phyloP scores from a whole-genome alignment of 1,140 invertebrate genomes.

The Bombus soroeensis region DNA sequence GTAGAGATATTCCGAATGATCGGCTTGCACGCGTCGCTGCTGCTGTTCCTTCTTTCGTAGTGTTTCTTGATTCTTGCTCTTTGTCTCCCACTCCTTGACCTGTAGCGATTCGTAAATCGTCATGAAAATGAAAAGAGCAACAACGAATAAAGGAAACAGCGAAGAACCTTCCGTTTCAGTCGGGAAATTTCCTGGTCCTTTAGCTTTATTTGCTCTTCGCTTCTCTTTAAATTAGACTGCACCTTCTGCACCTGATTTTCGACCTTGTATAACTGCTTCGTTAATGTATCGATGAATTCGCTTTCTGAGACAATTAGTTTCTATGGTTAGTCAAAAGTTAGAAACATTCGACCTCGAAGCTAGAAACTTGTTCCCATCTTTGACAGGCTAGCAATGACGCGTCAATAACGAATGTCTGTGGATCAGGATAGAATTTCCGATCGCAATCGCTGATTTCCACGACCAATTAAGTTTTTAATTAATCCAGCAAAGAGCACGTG shows the following conservation, averaged over 20 bases:
- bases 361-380: background rate
- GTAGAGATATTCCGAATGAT: conserved; percentile 73
- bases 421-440: background rate
- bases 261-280: conserved; percentile 70
- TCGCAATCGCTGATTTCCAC: background rate
- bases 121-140: background rate
- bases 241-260: conserved; percentile 74
- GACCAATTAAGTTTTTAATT: background rate
- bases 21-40: conserved; percentile 60
- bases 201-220: conserved; percentile 66
- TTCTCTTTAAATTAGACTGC: conserved; percentile 66
- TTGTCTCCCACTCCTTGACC: conserved; percentile 71
- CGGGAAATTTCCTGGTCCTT: conserved; percentile 75
- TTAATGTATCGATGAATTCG: conserved; percentile 67
- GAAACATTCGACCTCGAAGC: background rate
- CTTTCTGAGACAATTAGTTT: conserved; percentile 10
- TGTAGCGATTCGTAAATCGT: conserved; percentile 42
- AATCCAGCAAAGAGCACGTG: background rate
- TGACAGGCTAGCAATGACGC: background rate
- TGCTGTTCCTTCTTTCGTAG: conserved; percentile 65
- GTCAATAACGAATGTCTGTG: background rate
- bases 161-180: conserved; percentile 74
- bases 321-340: background rate
- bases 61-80: conserved; percentile 66
- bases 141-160: background rate